These are phyloP conservation scores for Pristionchus arcanus DNA, from an alignment of 2,888 invertebrate species.

Conservation along the genomic window DNA sequence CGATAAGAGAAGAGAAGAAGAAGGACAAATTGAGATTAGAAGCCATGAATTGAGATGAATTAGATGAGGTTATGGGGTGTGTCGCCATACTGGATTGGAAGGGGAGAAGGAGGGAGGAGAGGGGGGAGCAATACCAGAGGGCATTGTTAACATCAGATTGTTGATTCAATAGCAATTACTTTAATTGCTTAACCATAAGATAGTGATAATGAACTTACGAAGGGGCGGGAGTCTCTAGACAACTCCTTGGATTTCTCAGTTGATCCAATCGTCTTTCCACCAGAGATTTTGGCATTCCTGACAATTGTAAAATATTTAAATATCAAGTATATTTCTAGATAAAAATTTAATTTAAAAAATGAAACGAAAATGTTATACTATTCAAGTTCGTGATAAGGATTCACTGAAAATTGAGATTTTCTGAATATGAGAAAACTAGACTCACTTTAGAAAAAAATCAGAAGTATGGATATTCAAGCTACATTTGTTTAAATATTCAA, in stretches of 20 bases:
- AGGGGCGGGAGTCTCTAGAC: conserved; percentile 21
- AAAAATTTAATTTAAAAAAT: too few species aligned
- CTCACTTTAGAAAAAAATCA: not conserved
- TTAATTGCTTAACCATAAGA: not conserved
- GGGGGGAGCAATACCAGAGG: conserved; percentile 6
- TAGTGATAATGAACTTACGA: not conserved
- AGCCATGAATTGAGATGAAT: conserved; percentile 12
- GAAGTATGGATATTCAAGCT: too few species aligned
- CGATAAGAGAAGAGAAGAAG: not conserved
- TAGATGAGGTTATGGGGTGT: conserved; percentile 20
- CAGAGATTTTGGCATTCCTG: conserved; percentile 21
- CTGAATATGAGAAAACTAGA: too few species aligned
- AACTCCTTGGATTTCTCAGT: conserved; percentile 15
- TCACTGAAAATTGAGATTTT: too few species aligned
- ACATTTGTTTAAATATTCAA: too few species aligned
- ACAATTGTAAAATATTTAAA: not conserved
- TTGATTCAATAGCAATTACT: not conserved
- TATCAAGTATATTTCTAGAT: too few species aligned
- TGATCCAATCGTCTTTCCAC: conserved; percentile 51
- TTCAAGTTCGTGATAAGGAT: too few species aligned
- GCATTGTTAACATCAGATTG: too few species aligned
- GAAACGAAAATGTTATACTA: too few species aligned
- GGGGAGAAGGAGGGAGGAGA: not conserved
- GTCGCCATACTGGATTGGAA: not conserved
- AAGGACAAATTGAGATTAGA: not conserved